Evolutionary conservation across 2,888 invertebrate genomes (phyloP), one percentile per base, ranked within the genome.

Genomic region (Caradrina clavipalpis): DNA sequence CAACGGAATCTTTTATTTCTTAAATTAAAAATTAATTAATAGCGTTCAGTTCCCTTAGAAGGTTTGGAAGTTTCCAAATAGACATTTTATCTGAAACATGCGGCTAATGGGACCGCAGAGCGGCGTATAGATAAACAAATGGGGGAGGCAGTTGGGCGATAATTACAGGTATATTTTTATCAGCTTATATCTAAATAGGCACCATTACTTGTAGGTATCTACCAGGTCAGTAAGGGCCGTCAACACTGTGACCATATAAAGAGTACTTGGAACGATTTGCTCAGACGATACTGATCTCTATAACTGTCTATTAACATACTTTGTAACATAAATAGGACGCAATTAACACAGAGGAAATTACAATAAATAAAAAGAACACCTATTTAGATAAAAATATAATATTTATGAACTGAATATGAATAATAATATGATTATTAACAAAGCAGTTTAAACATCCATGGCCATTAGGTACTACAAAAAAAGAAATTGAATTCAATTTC

Each of bases 41-140:
- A 65, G 70, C 62, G 72, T 53, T 65, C 64, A 74, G 70, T 64
- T 67, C 35, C 67, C 80, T 82, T 71, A 58, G 58, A 61, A 70
- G 69, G 78, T 84, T 87, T 73, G 92, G 91, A 92, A 92, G 87
- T 90, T 95, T 94, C 93, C 93, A 89, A 93, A 94, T 90, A 87
- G 87, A 66, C 61, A 64, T 82, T 87, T 94, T 93, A 93, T 93
- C 93, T 87, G 70, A 86, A 90, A 86, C 87, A 88, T 82, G 85
- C 78, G 75, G 81, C 85, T 93, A 94, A 93, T 93, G 89, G 89
- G 81, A 86, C 85, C 84, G 76, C 83, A 81, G 83, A 88, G 88
- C 88, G 88, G 85, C 80, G 76, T 73, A 73, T 72, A 89, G 94
- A 94, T 94, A 94, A 89, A 91, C 88, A 94, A 94, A 94, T 94